These are phyloP conservation scores for Drosophila subpulchrella DNA, from an alignment of 1,140 invertebrate genomes.

Conservation along the genomic window DNA sequence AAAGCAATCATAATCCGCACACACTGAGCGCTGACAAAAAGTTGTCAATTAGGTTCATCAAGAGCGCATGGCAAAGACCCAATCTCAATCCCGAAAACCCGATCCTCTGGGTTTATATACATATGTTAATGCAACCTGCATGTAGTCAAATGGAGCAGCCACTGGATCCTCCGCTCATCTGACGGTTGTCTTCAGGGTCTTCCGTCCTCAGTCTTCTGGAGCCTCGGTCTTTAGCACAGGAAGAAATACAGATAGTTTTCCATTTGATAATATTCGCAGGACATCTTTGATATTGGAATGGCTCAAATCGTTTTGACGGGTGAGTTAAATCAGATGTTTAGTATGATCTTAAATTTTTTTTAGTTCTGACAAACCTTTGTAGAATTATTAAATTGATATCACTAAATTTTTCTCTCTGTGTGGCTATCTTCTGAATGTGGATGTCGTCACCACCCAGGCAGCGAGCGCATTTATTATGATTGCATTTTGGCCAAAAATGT, in stretches of 20 bases:
- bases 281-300: too few relatives aligned
- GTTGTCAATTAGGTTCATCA: slow-evolving; percentile 80
- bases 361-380: too few relatives aligned
- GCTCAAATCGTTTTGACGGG: too few relatives aligned
- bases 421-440: slow-evolving; percentile 13
- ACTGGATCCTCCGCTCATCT: background rate
- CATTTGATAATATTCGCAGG: too few relatives aligned
- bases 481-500: slow-evolving; percentile 73
- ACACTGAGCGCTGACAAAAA: slow-evolving; percentile 76
- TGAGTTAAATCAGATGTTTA: too few relatives aligned
- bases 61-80: slow-evolving; percentile 44
- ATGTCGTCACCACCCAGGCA: slow-evolving; percentile 69
- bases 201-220: slow-evolving; percentile 1
- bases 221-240: background rate
- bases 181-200: slow-evolving; percentile 3
- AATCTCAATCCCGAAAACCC: slow-evolving; percentile 13
- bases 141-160: slow-evolving; percentile 52
- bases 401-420: background rate
- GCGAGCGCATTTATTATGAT: slow-evolving; percentile 77
- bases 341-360: too few relatives aligned
- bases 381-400: too few relatives aligned
- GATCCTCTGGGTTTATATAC: slow-evolving; percentile 13
- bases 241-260: background rate
- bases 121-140: slow-evolving; percentile 42
- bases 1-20: slow-evolving; percentile 80